Base-by-base conservation (phyloP, 2,113 vertebrate species). In the Dipodomys spectabilis region DNA sequence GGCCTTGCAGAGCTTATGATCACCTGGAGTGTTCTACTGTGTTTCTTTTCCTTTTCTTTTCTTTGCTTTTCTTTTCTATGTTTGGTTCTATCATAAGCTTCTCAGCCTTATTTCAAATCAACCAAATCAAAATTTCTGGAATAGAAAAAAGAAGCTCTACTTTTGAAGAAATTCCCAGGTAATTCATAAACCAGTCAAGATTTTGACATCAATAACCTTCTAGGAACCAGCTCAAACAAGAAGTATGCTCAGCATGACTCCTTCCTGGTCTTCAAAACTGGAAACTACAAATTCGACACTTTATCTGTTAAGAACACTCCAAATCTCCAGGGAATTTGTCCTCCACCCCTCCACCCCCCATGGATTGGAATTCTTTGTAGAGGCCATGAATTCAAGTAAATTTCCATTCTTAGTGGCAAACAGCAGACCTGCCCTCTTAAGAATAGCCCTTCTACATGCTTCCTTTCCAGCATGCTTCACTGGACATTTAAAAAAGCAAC, bases 31-130 rank as follows among this genome's bases (percentile, higher is more conserved):
- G 74, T 71, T 62, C 45, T 39, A 77, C 35, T 53, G 80, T 39
- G 15, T 81, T 65, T 79, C 7, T 1, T 53, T 57, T 45, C 30
- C 30, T 0, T 81, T 65, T 79, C 7, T 1, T 53, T 71, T 45
- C 30, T 0, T 81, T 65, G 75, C 7, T 1, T 81, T 65, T 75
- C 7, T 1, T 53, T 71, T 45, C 30, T 0, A 32, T 45, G 60
- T 68, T 30, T 93, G 45, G 82, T 79, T 84, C 22, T 68, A 22
- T 74, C 65, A 84, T 85, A 49, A 94, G 75, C 86, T 92, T 93
- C 11, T 25, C 20, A 23, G 71, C 35, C 74, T 92, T 93, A 64
- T 87, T 87, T 69, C 84, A 95, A 91, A 72, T 19, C 19, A 32
- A 88, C 30, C 16, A 86, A 65, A 95, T 84, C 16, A 81, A 45